phyloP scores from a whole-genome alignment of 2,888 invertebrate species.

The Limenitis camilla region DNA sequence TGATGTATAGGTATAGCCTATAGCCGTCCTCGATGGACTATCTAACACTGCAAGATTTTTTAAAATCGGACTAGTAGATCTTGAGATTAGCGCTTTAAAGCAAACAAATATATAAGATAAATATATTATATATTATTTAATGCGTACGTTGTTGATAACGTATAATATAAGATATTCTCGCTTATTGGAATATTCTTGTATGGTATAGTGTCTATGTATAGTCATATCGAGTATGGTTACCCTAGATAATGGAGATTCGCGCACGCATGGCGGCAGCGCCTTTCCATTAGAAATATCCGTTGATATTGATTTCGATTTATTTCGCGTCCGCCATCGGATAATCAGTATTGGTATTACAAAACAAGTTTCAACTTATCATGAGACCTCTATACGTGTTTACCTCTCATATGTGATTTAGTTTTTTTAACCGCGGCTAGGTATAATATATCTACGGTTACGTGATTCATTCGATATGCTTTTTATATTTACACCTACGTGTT shows the following conservation, averaged over 20 bases:
- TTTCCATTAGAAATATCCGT: conserved; percentile 49
- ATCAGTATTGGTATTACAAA: conserved; percentile 40
- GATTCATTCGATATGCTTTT: no score
- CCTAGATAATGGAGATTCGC: conserved; percentile 10
- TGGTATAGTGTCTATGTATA: no score
- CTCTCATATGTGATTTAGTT: conserved; percentile 1
- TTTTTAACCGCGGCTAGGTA: not conserved
- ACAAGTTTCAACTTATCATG: conserved; percentile 32
- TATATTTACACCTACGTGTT: no score
- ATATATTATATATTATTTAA: no score
- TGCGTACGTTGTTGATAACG: no score
- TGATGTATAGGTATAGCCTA: not conserved
- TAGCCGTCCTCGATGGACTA: not conserved
- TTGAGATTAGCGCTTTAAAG: not conserved
- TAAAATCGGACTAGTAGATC: not conserved
- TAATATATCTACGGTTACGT: no score
- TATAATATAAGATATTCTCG: no score
- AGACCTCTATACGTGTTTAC: conserved; percentile 2
- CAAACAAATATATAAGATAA: not conserved
- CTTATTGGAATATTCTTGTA: no score
- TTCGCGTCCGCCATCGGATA: conserved; percentile 60
- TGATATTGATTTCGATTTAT: conserved; percentile 68
- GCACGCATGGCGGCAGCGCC: conserved; percentile 6
- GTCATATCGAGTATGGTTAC: conserved; percentile 2
- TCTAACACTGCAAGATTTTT: not conserved